These are phyloP conservation scores for Pinctada fucata DNA, from an alignment of 2,888 invertebrate species.

Conservation along the genomic window DNA sequence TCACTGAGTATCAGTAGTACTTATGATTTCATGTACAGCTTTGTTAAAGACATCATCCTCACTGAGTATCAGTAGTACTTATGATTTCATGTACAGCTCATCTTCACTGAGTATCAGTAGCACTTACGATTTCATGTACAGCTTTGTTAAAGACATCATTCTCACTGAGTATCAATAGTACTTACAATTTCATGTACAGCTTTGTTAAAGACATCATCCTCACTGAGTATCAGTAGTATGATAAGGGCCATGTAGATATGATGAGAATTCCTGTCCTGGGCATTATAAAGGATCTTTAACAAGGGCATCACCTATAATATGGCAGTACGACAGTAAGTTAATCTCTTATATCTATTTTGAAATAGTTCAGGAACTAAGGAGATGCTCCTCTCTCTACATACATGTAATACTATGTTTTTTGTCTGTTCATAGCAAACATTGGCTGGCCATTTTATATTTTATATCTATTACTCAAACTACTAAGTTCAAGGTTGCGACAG, in stretches of 20 bases:
- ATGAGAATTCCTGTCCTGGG: conserved; percentile 80
- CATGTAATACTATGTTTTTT: too few species aligned
- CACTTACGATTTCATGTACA: too few species aligned
- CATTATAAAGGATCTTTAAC: conserved; percentile 93
- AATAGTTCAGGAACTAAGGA: not conserved
- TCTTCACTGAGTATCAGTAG: too few species aligned
- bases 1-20: conserved; percentile 96
- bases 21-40: conserved; percentile 94
- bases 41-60: conserved; percentile 98
- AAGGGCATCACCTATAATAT: conserved; percentile 82
- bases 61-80: conserved; percentile 94
- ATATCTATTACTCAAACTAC: too few species aligned
- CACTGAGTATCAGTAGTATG: conserved; percentile 94
- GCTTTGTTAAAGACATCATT: too few species aligned
- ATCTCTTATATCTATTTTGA: not conserved
- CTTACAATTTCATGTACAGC: conserved; percentile 95
- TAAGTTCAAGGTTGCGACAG: too few species aligned
- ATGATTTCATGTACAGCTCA: too few species aligned
- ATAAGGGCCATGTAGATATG: conserved; percentile 99
- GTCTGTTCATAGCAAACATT: too few species aligned
- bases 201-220: conserved; percentile 96
- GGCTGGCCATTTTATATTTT: too few species aligned
- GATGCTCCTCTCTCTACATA: not conserved
- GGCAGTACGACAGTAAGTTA: not conserved
- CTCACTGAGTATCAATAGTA: conserved; percentile 21